Base-by-base conservation (phyloP, 2,888 invertebrate genomes). In the Hermaeophaga mercurialis region DNA sequence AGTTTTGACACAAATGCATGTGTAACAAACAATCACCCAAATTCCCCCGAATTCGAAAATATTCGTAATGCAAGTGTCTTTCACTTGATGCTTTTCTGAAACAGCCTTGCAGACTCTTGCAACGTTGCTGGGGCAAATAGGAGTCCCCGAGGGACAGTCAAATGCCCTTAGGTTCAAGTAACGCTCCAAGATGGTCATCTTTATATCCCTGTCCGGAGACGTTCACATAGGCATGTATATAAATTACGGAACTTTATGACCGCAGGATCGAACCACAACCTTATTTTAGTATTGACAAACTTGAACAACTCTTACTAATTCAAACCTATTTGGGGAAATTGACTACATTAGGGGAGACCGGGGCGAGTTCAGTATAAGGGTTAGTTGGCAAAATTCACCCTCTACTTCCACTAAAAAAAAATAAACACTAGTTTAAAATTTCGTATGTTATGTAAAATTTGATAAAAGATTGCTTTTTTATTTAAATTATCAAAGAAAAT, bases 171-270 rank as follows among this genome's bases (percentile, higher is more conserved):
- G 66, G 64, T 66, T 62, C 65, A 66, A 68, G 65, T 66, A 61
- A 66, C 66, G 63, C 61, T 61, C 63, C 66, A 64, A 61, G 69
- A 67, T 64, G 68, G 68, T 70, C 73, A 70, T 68, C 66, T 60
- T 52, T 74, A 70, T 69, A 72, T 73, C 56, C 56, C 59, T 65
- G 60, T 55, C 44, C 61, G 68, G 63, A 66, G 75, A 76, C 73
- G 69, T 75, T 75, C 73, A 74, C 52, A 43, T 43, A 9, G 34
- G 68, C 70, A 70, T 73, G 72, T 75, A 72, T 73, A 77, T 76
- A 77, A 76, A 75, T 77, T 76, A 76, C 74, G 71, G 67, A 75
- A 69, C 65, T 75, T 74, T 75, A 85, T 88, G 79, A 58, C 61
- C 45, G 80, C 81, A 62, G 86, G 86, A 73, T 79, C 55, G 52